phyloP scores from a whole-genome alignment of 2,797 vertebrate species.

The Chaenodraco wilsoni region DNA sequence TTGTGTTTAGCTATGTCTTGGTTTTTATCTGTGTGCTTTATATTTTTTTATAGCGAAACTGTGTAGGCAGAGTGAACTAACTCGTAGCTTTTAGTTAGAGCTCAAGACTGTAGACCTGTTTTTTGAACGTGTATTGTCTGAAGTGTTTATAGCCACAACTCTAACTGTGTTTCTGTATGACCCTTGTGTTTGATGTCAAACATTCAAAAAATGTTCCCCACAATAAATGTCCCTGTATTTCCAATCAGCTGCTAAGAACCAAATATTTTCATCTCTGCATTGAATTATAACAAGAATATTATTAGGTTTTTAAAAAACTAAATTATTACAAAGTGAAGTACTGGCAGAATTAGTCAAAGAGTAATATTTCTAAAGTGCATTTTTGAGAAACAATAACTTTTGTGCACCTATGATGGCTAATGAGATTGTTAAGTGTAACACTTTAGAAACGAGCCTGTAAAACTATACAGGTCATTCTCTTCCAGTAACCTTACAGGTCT shows the following conservation, averaged over 20 bases:
- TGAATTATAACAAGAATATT: slow-evolving; percentile 10
- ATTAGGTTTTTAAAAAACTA: not conserved
- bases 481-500: slow-evolving; percentile 46
- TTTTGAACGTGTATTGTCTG: slow-evolving; percentile 37
- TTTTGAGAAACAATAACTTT: slow-evolving; percentile 2
- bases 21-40: slow-evolving; percentile 39
- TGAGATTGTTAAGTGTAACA: slow-evolving; percentile 68
- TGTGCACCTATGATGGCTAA: slow-evolving; percentile 21
- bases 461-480: slow-evolving; percentile 41
- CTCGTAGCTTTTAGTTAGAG: slow-evolving; percentile 38
- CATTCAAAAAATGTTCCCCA: slow-evolving; percentile 21
- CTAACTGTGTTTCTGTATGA: slow-evolving; percentile 42
- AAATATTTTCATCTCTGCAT: slow-evolving; percentile 28
- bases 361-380: slow-evolving; percentile 23
- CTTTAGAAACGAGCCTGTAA: slow-evolving; percentile 66
- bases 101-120: slow-evolving; percentile 42
- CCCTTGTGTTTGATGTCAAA: slow-evolving; percentile 49
- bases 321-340: slow-evolving; percentile 25
- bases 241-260: slow-evolving; percentile 50
- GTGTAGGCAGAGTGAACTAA: slow-evolving; percentile 43
- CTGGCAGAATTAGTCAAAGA: slow-evolving; percentile 24
- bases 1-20: slow-evolving; percentile 35
- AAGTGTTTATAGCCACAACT: slow-evolving; percentile 42
- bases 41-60: slow-evolving; percentile 28
- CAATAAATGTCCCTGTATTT: slow-evolving; percentile 28